phyloP scores from a whole-genome alignment of 2,797 vertebrate genomes.

The Notoglanidium macrostoma region DNA sequence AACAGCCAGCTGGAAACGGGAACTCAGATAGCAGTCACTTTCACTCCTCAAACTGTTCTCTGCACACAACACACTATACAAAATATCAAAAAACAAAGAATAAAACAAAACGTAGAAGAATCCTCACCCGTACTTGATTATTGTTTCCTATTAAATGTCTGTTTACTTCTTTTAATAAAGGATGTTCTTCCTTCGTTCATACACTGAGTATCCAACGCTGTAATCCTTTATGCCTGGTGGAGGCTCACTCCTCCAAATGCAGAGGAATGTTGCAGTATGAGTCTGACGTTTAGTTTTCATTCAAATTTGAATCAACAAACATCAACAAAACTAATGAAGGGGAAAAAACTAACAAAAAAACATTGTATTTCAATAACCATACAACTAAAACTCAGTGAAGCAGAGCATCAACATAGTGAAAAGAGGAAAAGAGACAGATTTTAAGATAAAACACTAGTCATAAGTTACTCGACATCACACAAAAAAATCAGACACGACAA shows the following conservation, averaged over 20 bases:
- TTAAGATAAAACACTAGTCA: constrained; percentile 52
- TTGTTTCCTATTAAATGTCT: constrained; percentile 64
- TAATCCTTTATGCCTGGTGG: constrained; percentile 63
- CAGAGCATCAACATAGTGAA: constrained; percentile 57
- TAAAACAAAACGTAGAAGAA: constrained; percentile 71
- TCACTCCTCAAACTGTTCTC: constrained; percentile 60
- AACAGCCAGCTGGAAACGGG: constrained; percentile 60
- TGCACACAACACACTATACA: constrained; percentile 70
- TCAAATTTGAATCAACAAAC: constrained; percentile 59
- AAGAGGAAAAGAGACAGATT: constrained; percentile 31
- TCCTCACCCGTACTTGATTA: constrained; percentile 71
- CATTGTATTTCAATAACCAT: constrained; percentile 43
- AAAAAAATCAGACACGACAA: constrained; percentile 51
- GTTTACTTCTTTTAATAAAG: constrained; percentile 63
- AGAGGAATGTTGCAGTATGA: constrained; percentile 86
- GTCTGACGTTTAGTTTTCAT: constrained; percentile 66
- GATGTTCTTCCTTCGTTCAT: constrained; percentile 44
- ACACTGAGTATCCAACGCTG: constrained; percentile 57
- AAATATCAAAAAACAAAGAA: constrained; percentile 70
- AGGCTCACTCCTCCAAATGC: constrained; percentile 62
- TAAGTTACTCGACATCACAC: constrained; percentile 54
- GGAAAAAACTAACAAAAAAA: constrained; percentile 42
- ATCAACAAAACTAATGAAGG: constrained; percentile 63
- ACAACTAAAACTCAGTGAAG: constrained; percentile 52
- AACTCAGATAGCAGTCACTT: constrained; percentile 64